phyloP scores from a whole-genome alignment of 2,888 invertebrate species.

The Chalcosyrphus nemorum region DNA sequence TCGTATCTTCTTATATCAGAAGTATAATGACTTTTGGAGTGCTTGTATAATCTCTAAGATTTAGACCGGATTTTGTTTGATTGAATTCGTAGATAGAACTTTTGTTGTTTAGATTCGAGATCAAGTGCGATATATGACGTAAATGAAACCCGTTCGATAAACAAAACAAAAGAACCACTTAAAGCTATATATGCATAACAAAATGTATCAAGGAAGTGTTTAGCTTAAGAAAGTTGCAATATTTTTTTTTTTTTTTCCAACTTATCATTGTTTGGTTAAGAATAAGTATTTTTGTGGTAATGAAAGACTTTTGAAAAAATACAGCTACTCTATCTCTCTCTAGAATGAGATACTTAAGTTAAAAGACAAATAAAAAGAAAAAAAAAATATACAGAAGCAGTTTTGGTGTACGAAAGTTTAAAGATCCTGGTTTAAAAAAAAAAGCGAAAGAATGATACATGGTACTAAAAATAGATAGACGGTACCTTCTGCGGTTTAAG shows the following conservation, averaged over 20 bases:
- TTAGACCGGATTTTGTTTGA: slow-evolving; percentile 30
- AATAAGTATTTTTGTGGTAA: neutral
- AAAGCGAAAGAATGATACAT: neutral
- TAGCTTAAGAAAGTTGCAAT: slow-evolving; percentile 17
- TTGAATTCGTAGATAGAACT: neutral
- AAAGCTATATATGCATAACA: neutral
- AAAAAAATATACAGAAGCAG: slow-evolving; percentile 3
- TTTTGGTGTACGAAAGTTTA: neutral
- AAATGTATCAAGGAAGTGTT: slow-evolving; percentile 16
- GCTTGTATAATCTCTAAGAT: slow-evolving; percentile 6
- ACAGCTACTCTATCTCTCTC: slow-evolving; percentile 8
- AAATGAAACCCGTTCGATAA: slow-evolving; percentile 33
- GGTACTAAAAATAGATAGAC: neutral
- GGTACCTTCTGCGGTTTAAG: neutral
- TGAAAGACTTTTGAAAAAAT: slow-evolving; percentile 3
- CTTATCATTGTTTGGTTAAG: slow-evolving; percentile 15
- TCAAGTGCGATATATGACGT: slow-evolving; percentile 36
- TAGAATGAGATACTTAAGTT: neutral
- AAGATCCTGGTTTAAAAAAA: slow-evolving; percentile 10
- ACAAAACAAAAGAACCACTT: neutral
- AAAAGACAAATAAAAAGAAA: neutral
- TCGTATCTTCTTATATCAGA: neutral
- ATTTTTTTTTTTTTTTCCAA: neutral
- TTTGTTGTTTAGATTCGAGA: slow-evolving; percentile 11
- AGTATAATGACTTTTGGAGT: slow-evolving; percentile 43